phyloP scores from a whole-genome alignment of 2,888 invertebrate species.

The Chirona hameri region DNA sequence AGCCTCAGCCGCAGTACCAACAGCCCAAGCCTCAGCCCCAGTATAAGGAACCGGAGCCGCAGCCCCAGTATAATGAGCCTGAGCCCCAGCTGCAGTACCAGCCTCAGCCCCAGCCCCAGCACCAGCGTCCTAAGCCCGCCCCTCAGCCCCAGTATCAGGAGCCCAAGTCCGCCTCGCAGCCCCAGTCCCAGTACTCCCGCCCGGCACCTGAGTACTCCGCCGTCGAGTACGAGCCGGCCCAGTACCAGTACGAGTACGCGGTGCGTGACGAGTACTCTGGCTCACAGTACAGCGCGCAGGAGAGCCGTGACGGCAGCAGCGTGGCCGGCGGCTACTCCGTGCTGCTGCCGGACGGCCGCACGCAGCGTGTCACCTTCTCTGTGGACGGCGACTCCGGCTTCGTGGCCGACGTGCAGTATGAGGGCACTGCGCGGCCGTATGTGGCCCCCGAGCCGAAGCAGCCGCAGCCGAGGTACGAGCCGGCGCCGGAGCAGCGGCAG shows the following conservation, averaged over 20 bases:
- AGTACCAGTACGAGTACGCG: constrained; percentile 35
- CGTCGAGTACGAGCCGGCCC: constrained; percentile 30
- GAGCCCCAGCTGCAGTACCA: background rate
- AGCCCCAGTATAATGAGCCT: background rate
- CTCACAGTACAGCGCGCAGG: constrained; percentile 35
- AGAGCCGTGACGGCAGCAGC: constrained; percentile 34
- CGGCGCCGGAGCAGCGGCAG: background rate
- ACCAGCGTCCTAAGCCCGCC: constrained; percentile 28
- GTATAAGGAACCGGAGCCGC: background rate
- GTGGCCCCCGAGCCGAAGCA: background rate
- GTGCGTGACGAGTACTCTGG: constrained; percentile 36
- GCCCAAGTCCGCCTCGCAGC: too few species aligned
- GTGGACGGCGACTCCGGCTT: constrained; percentile 35
- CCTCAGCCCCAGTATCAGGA: constrained; percentile 1
- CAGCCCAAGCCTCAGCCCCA: background rate
- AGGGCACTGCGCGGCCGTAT: constrained; percentile 30
- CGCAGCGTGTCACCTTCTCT: constrained; percentile 33
- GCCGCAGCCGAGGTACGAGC: background rate
- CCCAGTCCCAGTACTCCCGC: constrained; percentile 25
- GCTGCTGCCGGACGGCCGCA: constrained; percentile 36
- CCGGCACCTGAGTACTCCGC: constrained; percentile 13
- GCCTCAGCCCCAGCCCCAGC: constrained; percentile 26
- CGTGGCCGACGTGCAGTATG: constrained; percentile 34
- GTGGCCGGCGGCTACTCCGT: constrained; percentile 35
- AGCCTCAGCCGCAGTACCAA: background rate